Evolutionary conservation across 2,113 vertebrate species (phyloP), one percentile per base, ranked within the genome.

Genomic region (Protomyctophum bolini): DNA sequence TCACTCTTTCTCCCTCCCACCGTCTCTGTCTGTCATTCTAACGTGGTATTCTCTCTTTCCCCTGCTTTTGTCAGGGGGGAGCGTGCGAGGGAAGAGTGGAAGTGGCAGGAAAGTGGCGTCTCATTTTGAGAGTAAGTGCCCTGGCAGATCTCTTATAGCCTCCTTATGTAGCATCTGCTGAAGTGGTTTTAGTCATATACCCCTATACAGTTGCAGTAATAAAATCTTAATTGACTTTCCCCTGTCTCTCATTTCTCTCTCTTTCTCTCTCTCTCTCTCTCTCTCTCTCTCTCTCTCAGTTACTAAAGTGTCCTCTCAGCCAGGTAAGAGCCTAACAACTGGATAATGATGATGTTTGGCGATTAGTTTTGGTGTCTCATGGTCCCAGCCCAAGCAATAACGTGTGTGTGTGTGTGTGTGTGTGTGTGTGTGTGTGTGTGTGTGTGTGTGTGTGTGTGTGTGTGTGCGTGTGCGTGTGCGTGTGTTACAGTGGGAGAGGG

Each of bases 101-200:
- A 90, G 83, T 69, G 90, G 91, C 84, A 89, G 81, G 79, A 94
- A 91, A 88, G 92, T 90, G 59, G 93, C 92, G 76, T 93, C 93
- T 86, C 91, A 92, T 87, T 93, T 93, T 73, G 92, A 94, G 84
- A 93, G 93, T 94, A 91, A 93, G 93, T 94, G 78, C 63, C 87
- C 80, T 86, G 84, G 84, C 87, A 91, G 88, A 89, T 78, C 79
- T 21, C 78, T 73, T 49, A 50, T 33, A 58, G 83, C 68, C 70
- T 66, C 83, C 86, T 87, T 77, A 49, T 66, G 85, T 80, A 86
- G 87, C 88, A 83, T 90, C 90, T 91, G 90, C 82, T 83, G 74
- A 89, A 91, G 84, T 80, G 84, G 83, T 90, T 83, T 85, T 72
- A 78, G 86, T 87, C 78, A 76, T 65, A 83, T 68, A 74, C 75